Evolutionary conservation across 1,140 invertebrate genomes (phyloP).

Genomic region (Drosophila cardini): DNA sequence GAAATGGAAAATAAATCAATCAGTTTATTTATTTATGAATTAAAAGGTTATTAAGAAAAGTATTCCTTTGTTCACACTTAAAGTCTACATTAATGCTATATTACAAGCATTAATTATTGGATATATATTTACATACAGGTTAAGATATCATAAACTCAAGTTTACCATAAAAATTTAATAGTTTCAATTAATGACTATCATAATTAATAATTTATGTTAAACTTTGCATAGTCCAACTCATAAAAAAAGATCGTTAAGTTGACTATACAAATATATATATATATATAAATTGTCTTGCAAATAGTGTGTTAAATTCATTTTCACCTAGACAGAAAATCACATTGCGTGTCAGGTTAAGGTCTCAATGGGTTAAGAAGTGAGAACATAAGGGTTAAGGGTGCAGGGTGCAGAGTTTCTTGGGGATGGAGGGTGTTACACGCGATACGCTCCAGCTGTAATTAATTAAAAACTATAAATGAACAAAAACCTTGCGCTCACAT

Average conservation of each 20-base stretch:
- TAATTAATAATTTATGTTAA: neutral
- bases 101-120: too few species aligned
- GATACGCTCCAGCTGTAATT: slow-evolving; percentile 42
- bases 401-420: slow-evolving; percentile 11
- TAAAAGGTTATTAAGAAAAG: neutral
- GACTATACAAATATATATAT: neutral
- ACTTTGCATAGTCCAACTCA: slow-evolving; percentile 21
- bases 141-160: neutral
- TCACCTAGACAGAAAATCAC: slow-evolving; percentile 22
- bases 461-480: slow-evolving; percentile 38
- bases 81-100: neutral
- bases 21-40: slow-evolving; percentile 26
- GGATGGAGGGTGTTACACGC: slow-evolving; percentile 25
- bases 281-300: slow-evolving; percentile 9
- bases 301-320: slow-evolving; percentile 31
- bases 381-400: slow-evolving; percentile 8
- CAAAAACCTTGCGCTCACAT: slow-evolving; percentile 14
- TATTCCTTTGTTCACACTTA: neutral
- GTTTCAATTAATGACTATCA: slow-evolving; percentile 16
- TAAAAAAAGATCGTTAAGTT: slow-evolving; percentile 35
- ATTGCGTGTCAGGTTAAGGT: slow-evolving; percentile 28
- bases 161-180: slow-evolving; percentile 20
- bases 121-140: too few species aligned
- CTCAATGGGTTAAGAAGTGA: too few species aligned
- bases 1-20: slow-evolving; percentile 32